These are phyloP conservation scores for Pithys albifrons DNA, from an alignment of 2,113 vertebrate genomes.

Conservation along the genomic window DNA sequence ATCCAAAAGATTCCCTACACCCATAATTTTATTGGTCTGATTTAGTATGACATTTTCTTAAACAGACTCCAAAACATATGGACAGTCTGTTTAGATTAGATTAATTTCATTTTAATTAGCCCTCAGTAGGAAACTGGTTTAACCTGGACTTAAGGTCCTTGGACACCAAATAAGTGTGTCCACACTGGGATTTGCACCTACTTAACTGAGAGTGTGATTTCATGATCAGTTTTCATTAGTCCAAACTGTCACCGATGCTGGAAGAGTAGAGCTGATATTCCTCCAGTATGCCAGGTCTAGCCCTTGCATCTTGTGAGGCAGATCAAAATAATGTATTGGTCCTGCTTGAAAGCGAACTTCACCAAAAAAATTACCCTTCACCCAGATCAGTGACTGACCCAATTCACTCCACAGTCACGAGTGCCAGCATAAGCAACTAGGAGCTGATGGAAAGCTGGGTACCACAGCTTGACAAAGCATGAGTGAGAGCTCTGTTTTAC, in stretches of 20 bases:
- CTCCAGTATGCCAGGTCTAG: background rate
- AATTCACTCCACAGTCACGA: background rate
- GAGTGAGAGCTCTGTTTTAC: background rate
- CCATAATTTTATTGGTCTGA: background rate
- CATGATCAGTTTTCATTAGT: slow-evolving; percentile 31
- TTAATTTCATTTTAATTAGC: slow-evolving; percentile 27
- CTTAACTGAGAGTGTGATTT: slow-evolving; percentile 40
- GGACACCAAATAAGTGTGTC: slow-evolving; percentile 10
- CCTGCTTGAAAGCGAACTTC: background rate
- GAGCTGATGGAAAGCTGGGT: background rate
- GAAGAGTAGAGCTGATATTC: background rate
- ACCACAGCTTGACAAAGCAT: background rate
- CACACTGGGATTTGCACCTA: slow-evolving; percentile 50
- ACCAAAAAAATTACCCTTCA: background rate
- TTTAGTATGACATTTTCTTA: background rate
- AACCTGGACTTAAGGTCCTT: slow-evolving; percentile 20
- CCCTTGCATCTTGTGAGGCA: background rate
- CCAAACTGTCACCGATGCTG: background rate
- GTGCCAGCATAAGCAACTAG: background rate
- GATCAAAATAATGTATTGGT: background rate
- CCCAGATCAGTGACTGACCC: background rate
- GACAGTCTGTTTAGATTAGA: background rate
- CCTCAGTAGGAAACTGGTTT: background rate
- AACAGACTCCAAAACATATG: background rate
- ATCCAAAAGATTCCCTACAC: background rate